Percentiles rank a stretch among this genome's conserved stretches.
Conservation (phyloP, 2,113 vertebrate species). For the Heterotilapia buettikoferi region DNA sequence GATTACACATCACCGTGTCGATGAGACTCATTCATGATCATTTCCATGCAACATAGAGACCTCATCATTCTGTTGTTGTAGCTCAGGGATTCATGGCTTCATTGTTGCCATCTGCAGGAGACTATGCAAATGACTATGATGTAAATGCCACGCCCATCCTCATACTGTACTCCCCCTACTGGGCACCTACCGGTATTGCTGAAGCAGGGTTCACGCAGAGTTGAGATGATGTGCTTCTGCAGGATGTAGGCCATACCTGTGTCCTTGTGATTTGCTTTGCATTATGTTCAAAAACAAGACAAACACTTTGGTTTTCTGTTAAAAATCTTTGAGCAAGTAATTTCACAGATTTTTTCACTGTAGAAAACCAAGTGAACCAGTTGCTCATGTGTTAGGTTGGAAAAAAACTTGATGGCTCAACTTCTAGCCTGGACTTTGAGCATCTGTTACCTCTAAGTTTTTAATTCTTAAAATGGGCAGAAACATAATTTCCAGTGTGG, state of each 20-base stretch:
- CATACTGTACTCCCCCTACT: conserved; percentile 13
- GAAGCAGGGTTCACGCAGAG: conserved; percentile 14
- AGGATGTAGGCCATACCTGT: not conserved
- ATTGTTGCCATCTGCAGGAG: conserved; percentile 61
- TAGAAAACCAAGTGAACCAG: not conserved
- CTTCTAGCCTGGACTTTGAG: not conserved
- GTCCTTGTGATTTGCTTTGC: not conserved
- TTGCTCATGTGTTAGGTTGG: not conserved
- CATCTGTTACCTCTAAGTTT: not conserved
- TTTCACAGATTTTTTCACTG: not conserved
- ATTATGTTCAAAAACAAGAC: not conserved
- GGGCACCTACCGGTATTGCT: conserved; percentile 13
- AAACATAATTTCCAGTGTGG: not conserved
- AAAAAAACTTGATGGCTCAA: not conserved
- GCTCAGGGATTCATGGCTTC: conserved; percentile 15
- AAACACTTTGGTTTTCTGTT: not conserved
- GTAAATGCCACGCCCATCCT: conserved; percentile 57
- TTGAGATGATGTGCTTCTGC: not conserved
- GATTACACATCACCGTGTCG: conserved; percentile 28
- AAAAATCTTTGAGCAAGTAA: not conserved
- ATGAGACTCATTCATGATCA: conserved; percentile 31
- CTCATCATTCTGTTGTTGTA: conserved; percentile 36
- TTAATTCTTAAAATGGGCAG: not conserved
- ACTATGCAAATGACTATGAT: conserved; percentile 46
- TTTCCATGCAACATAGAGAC: conserved; percentile 43